A percentile compares a stretch with the other conserved stretches of the same genome.
Evolutionary conservation across 2,113 vertebrate species (phyloP).

Genomic region (Harpagus bidentatus): DNA sequence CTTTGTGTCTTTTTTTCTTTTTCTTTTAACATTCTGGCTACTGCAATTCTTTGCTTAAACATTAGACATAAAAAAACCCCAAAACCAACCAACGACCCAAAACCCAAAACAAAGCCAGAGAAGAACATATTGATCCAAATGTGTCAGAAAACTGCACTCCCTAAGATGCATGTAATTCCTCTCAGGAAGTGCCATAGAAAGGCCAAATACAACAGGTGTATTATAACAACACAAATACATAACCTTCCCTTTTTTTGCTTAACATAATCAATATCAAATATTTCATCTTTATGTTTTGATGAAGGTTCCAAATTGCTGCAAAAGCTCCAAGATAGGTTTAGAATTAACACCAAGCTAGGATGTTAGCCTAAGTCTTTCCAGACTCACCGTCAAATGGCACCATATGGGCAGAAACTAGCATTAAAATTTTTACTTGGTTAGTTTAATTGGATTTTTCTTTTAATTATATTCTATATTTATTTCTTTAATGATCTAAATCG

Average conservation of each 20-base stretch:
- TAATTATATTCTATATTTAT: background rate
- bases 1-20: background rate
- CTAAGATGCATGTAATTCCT: background rate
- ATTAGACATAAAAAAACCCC: background rate
- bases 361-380: background rate
- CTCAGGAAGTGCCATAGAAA: background rate
- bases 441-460: background rate
- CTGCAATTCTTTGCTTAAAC: background rate
- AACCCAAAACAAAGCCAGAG: background rate
- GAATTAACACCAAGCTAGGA: background rate
- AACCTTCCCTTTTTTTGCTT: background rate
- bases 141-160: background rate
- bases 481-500: background rate
- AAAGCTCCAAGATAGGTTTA: background rate
- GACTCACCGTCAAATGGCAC: background rate
- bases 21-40: background rate
- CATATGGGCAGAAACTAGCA: background rate
- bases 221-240: background rate
- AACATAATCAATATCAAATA: background rate
- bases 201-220: background rate
- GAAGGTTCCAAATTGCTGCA: background rate
- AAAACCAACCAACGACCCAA: background rate
- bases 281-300: background rate
- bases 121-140: background rate
- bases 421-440: background rate